These are phyloP conservation scores for Drosophila truncata DNA, from an alignment of 1,140 invertebrate genomes.

Conservation along the genomic window DNA sequence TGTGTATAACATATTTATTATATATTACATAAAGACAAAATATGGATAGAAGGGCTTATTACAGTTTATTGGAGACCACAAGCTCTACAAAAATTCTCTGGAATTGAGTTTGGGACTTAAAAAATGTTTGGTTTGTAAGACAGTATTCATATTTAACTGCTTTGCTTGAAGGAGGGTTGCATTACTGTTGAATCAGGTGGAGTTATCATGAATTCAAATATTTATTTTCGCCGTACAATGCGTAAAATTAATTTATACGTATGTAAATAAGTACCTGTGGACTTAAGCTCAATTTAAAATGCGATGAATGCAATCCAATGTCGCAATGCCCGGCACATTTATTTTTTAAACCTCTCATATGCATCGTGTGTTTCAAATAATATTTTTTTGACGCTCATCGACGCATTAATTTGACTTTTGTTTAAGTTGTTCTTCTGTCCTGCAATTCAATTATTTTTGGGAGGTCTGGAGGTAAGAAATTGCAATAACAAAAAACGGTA, in stretches of 20 bases:
- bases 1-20: too few species aligned
- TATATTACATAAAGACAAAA: too few species aligned
- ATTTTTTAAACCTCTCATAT: neutral
- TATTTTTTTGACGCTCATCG: constrained; percentile 11
- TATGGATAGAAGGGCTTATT: too few species aligned
- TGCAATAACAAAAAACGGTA: constrained; percentile 17
- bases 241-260: constrained; percentile 42
- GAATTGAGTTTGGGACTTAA: neutral
- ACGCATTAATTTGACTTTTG: neutral
- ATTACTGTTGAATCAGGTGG: constrained; percentile 47
- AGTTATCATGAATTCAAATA: constrained; percentile 26
- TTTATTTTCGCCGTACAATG: constrained; percentile 37
- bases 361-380: neutral
- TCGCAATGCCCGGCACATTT: constrained; percentile 30
- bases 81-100: neutral
- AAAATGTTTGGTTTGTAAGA: neutral
- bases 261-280: constrained; percentile 23
- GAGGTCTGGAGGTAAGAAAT: constrained; percentile 16
- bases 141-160: constrained; percentile 2
- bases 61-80: neutral
- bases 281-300: constrained; percentile 36
- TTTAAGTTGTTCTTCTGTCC: constrained; percentile 9
- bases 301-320: constrained; percentile 22
- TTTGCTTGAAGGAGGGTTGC: constrained; percentile 23
- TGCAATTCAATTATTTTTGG: constrained; percentile 16